Percentiles rank a stretch among this genome's conserved stretches.
phyloP scores from a whole-genome alignment of 1,140 invertebrate genomes.

The Eriocheir sinensis region DNA sequence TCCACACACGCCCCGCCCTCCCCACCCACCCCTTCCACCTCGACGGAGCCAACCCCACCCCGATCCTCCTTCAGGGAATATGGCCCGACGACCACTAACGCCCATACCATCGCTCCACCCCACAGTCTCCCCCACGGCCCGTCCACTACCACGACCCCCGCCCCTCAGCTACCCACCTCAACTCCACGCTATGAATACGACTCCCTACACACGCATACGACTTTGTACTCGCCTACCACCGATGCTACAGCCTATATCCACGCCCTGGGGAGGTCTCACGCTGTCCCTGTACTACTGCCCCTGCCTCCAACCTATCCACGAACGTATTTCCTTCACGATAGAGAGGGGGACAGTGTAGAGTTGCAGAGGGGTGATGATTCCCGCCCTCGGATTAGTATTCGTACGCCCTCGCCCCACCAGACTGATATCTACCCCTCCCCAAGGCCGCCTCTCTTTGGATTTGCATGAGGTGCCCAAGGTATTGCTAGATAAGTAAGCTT shows the following conservation, averaged over 20 bases:
- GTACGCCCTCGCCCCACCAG: conserved; percentile 51
- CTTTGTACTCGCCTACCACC: conserved; percentile 43
- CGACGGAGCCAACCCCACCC: not conserved
- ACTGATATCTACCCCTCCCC: conserved; percentile 61
- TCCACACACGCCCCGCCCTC: conserved; percentile 56
- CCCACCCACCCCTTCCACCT: not conserved
- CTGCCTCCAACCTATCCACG: conserved; percentile 3
- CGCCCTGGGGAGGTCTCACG: conserved; percentile 52
- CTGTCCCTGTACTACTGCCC: conserved; percentile 57
- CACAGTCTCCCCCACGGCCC: conserved; percentile 35
- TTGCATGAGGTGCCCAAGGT: no score
- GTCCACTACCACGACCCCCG: not conserved
- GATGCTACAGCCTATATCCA: conserved; percentile 49
- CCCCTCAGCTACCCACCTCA: not conserved
- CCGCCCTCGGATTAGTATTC: conserved; percentile 13
- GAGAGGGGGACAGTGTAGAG: conserved; percentile 45
- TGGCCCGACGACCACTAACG: conserved; percentile 52
- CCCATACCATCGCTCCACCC: conserved; percentile 56
- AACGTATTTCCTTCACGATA: conserved; percentile 54
- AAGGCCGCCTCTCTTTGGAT: not conserved
- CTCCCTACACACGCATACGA: not conserved
- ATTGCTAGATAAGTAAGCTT: no score
- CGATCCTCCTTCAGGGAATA: not conserved
- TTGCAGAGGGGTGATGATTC: conserved; percentile 31
- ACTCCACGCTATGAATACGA: conserved; percentile 58